These are phyloP conservation scores for Teinopalpus imperialis DNA, from an alignment of 2,888 invertebrate species.

Conservation along the genomic window DNA sequence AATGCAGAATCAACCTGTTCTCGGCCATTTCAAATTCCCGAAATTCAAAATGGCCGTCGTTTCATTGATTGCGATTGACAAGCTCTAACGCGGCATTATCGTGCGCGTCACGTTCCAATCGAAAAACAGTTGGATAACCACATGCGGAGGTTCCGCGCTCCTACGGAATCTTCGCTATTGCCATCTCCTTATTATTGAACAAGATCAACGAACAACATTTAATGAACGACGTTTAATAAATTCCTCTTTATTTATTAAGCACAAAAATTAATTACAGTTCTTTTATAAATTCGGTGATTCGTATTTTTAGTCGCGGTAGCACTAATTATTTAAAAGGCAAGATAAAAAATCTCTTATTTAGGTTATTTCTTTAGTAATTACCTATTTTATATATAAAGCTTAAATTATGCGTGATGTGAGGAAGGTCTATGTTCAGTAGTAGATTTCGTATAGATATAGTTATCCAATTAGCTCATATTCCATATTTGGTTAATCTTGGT, in stretches of 20 bases:
- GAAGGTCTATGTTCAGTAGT: too few species aligned
- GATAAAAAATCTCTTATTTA: too few species aligned
- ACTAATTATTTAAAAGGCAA: too few species aligned
- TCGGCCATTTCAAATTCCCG: constrained; percentile 23
- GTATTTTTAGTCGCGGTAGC: too few species aligned
- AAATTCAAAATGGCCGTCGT: constrained; percentile 25
- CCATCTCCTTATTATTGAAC: constrained; percentile 17
- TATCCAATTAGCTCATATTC: not conserved
- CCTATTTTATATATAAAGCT: too few species aligned
- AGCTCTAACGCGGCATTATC: constrained; percentile 30
- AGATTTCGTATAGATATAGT: constrained; percentile 1
- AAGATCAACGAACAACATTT: too few species aligned
- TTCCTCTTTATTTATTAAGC: too few species aligned
- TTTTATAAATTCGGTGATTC: too few species aligned
- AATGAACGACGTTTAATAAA: too few species aligned
- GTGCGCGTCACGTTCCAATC: constrained; percentile 31
- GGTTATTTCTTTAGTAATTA: too few species aligned
- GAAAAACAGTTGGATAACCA: constrained; percentile 31
- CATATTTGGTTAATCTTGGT: constrained; percentile 13
- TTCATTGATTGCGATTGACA: constrained; percentile 23
- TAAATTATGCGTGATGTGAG: too few species aligned
- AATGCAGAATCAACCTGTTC: constrained; percentile 18
- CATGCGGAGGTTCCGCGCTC: constrained; percentile 20
- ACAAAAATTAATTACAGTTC: too few species aligned
- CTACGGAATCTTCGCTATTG: constrained; percentile 16